Evolutionary conservation across 2,888 invertebrate genomes (phyloP), one percentile per base, ranked within the genome.

Genomic region (Rotaria socialis): DNA sequence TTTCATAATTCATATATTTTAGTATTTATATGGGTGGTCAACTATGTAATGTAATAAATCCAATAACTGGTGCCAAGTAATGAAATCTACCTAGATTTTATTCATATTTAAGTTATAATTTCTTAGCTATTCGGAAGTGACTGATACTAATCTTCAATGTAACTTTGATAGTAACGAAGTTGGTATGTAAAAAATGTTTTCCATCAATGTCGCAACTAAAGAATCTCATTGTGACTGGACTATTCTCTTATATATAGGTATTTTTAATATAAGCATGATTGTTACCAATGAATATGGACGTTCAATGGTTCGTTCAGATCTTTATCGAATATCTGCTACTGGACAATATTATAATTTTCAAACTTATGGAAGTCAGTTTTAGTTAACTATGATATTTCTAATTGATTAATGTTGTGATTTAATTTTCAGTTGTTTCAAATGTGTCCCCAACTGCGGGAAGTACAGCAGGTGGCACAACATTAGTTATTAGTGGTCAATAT

Each of bases 401-500:
- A 85, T 85, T 41, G 8, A 41, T 14, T 7, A 4, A 3, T n/a
- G 6, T 10, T 58, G 24, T n/a, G 2, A 1, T 35, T 27, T 22
- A 41, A 11, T 41, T 24, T 27, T 16, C 24, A 85, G 85, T 87
- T 80, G 85, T 85, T 24, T 41, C 58, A 24, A 47, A 56, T 58
- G 24, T 88, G 10, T 47, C 55, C 35, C 84, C 86, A 22, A 35
- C n/a, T 6, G 43, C 24, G 14, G 88, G 88, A 41, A 88, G 88
- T 22, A 50, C 56, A 19, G 35, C 75, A 27, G 88, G 88, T 19
- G 88, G 88, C 27, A 85, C 86, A 19, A 85, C 55, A 24, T 41
- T 88, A 35, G 84, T 67, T 16, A 75, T 88, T 24, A 75, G 43
- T 47, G 88, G 88, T 11, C 87, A 86, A 67, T 85, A 85, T 27